Evolutionary conservation across 2,113 vertebrate species (phyloP), one percentile per base, ranked within the genome.

Genomic region (Halcyon malimbica): DNA sequence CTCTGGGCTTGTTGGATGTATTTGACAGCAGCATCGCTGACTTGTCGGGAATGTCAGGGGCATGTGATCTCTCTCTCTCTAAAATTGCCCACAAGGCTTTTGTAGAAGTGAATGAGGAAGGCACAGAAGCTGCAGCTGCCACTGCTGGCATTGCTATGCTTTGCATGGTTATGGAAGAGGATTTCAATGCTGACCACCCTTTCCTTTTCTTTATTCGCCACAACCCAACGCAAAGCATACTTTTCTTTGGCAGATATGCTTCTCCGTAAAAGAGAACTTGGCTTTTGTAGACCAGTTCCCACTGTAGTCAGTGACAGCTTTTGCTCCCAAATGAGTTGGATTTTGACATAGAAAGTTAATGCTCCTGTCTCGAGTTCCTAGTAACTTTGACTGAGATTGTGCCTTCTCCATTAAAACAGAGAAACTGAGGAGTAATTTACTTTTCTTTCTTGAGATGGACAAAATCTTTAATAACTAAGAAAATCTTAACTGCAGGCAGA

Each of bases 81-180:
- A 95, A 98, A 42, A 96, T 99, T 84, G 95, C 98, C 54, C 99
- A 99, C 96, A 99, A 99, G 95, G 98, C 99, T 77, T 99, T 99
- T 41, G 98, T 98, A 44, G 99, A 99, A 75, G 99, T 99, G 91
- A 99, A 99, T 2, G 99, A 99, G 96, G 99, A 99, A 84, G 99
- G 99, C 33, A 99, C 99, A 0, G 99, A 99, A 95, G 99, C 99
- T 1, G 99, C 99, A 0, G 99, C 98, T 3, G 99, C 99, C 90
- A 99, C 99, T 1, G 99, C 97, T 5, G 98, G 82, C n/a, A 54
- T 99, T 3, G 57, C 74, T 1, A 1, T 39, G 2, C 96, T 98
- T 16, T 97, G 98, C 83, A 97, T 98, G 98, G 1, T 79, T 13
- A 37, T 90, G 4, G 98, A 98, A 90, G 98, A 99, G 79, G 8